A percentile compares a stretch with the other conserved stretches of the same genome.
These are phyloP conservation scores for Falco novaeseelandiae DNA, from an alignment of 2,797 vertebrate genomes.

Conservation along the genomic window DNA sequence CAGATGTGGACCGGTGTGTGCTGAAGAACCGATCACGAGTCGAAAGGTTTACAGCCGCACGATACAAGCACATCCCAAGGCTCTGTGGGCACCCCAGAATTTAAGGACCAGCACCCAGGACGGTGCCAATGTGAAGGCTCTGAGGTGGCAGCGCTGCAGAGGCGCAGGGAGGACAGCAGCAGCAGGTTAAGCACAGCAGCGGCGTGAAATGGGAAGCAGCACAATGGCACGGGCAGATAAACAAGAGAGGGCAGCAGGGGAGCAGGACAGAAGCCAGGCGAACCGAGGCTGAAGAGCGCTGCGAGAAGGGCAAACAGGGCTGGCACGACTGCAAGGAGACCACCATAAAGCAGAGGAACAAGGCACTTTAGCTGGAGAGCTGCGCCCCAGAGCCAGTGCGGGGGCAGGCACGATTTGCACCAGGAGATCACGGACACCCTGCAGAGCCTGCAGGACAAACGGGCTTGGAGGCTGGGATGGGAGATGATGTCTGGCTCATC, in stretches of 20 bases:
- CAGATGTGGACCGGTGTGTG: rapidly evolving
- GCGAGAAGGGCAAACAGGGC: neutral
- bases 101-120: neutral
- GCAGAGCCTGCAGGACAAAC: neutral
- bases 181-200: neutral
- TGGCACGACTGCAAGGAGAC: neutral
- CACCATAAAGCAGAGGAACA: neutral
- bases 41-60: neutral
- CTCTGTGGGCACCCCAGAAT: neutral
- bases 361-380: rapidly evolving
- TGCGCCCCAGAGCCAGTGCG: neutral
- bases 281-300: neutral
- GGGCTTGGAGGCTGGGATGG: neutral
- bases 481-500: neutral
- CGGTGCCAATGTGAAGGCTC: neutral
- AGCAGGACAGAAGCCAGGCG: neutral
- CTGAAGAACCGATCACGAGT: neutral
- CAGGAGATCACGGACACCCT: rapidly evolving
- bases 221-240: neutral
- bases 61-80: rapidly evolving
- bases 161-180: neutral
- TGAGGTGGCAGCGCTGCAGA: neutral
- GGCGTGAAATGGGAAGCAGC: neutral
- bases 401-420: neutral
- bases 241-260: neutral